Conservation (phyloP, 1,140 invertebrate genomes). For the Zaprionus nigranus region DNA sequence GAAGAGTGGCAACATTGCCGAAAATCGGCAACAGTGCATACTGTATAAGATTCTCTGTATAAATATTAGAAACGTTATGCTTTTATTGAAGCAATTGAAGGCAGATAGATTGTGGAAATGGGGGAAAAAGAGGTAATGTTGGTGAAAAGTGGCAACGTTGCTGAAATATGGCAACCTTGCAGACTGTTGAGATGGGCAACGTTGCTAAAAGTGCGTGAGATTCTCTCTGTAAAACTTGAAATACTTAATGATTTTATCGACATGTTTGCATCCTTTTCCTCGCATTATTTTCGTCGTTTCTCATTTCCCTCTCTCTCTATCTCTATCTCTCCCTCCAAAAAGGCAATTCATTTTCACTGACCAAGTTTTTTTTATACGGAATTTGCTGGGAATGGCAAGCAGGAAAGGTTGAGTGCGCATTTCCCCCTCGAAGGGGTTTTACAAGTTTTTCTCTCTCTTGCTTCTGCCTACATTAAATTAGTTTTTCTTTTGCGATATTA, state of each 20-base stretch:
- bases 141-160: too few species aligned
- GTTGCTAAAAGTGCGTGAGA: neutral
- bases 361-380: constrained; percentile 42
- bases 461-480: constrained; percentile 48
- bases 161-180: too few species aligned
- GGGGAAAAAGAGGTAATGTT: too few species aligned
- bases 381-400: constrained; percentile 54
- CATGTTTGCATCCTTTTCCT: constrained; percentile 39
- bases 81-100: too few species aligned
- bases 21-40: too few species aligned
- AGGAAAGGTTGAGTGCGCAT: constrained; percentile 56
- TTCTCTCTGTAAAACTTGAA: constrained; percentile 20
- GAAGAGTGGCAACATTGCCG: neutral
- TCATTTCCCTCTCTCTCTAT: neutral
- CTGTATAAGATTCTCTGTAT: too few species aligned
- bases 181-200: too few species aligned
- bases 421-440: constrained; percentile 25
- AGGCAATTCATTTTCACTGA: constrained; percentile 70
- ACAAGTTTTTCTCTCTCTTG: constrained; percentile 44
- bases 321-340: constrained; percentile 23
- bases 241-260: constrained; percentile 36
- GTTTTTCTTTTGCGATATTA: constrained; percentile 34
- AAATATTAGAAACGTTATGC: too few species aligned
- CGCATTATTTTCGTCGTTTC: constrained; percentile 1
- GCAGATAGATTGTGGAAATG: too few species aligned